Conservation (phyloP, 2,113 vertebrate genomes). For the Macroglossus sobrinus region DNA sequence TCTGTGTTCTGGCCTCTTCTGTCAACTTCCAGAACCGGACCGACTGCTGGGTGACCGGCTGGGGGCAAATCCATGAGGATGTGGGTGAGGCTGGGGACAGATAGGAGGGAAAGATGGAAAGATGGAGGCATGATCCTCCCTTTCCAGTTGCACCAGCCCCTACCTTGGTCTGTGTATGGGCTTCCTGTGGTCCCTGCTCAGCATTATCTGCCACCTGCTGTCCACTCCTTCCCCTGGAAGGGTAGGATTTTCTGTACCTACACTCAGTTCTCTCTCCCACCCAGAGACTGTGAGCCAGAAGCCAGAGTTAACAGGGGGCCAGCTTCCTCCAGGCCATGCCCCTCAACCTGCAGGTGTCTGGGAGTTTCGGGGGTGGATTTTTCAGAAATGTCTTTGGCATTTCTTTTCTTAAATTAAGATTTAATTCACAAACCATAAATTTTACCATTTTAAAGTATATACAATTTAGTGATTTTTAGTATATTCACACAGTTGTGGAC, state of each 20-base stretch:
- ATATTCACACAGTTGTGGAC: not conserved
- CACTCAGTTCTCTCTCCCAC: not conserved
- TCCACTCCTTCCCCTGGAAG: not conserved
- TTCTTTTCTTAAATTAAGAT: not conserved
- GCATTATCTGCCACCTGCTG: not conserved
- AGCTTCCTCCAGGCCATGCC: too few species aligned
- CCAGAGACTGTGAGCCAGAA: not conserved
- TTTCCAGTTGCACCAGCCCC: too few species aligned
- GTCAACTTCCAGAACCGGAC: slow-evolving; percentile 10
- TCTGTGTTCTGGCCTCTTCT: slow-evolving; percentile 44
- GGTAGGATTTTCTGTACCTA: not conserved
- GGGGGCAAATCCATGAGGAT: not conserved
- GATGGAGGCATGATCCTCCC: too few species aligned
- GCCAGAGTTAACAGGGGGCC: not conserved
- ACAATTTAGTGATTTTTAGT: not conserved
- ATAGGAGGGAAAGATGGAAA: not conserved
- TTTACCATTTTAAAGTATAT: not conserved
- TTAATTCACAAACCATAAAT: not conserved
- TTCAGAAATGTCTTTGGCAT: not conserved
- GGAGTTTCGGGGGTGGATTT: not conserved
- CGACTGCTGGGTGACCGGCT: slow-evolving; percentile 73
- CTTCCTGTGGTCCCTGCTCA: not conserved
- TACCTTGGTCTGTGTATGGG: not conserved
- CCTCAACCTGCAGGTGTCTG: not conserved
- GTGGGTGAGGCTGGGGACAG: slow-evolving; percentile 2